phyloP scores from a whole-genome alignment of 2,797 vertebrate species.

The Monodelphis domestica region DNA sequence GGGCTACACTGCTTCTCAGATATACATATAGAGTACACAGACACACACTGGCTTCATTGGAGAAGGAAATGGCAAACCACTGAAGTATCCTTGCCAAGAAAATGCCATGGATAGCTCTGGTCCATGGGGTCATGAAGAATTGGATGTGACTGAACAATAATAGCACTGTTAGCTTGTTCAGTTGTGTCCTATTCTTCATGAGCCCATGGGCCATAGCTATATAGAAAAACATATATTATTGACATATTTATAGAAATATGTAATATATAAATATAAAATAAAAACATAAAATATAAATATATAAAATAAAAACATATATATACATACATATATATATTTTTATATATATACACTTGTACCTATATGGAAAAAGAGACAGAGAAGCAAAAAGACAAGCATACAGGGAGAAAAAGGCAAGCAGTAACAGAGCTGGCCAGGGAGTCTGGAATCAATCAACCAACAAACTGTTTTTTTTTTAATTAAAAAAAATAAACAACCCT shows the following conservation, averaged over 20 bases:
- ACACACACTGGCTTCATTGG: too few species aligned
- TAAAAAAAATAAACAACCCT: too few species aligned
- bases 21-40: too few species aligned
- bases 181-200: too few species aligned
- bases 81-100: not conserved
- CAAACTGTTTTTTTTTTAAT: too few species aligned
- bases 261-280: not conserved
- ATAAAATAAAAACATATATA: too few species aligned
- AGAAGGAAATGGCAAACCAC: not conserved
- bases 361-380: not conserved
- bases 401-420: not conserved
- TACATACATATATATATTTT: too few species aligned
- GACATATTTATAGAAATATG: not conserved
- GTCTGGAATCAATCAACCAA: not conserved
- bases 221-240: not conserved
- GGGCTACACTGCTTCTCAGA: not conserved
- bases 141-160: not conserved
- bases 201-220: too few species aligned
- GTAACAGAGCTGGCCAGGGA: not conserved
- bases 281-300: too few species aligned
- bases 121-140: not conserved
- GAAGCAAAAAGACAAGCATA: too few species aligned
- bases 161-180: too few species aligned
- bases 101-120: not conserved
- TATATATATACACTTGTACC: too few species aligned